A percentile compares a stretch with the other conserved stretches of the same genome.
Evolutionary conservation across 2,888 invertebrate species (phyloP).

Genomic region (Cerastis leucographa): DNA sequence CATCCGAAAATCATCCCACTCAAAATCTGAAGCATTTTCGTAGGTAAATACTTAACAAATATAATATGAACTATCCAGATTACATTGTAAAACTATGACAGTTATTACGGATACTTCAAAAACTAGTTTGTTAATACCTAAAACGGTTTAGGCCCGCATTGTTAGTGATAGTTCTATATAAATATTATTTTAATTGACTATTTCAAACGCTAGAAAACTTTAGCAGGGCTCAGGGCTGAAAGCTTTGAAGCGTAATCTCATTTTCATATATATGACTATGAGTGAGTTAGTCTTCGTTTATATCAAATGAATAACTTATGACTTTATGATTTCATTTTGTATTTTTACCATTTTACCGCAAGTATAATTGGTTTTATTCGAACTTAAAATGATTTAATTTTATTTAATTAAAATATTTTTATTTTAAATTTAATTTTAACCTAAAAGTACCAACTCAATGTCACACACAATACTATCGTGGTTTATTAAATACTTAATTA

Average conservation of each 20-base stretch:
- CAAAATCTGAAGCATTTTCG: conserved; percentile 54
- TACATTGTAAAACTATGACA: conserved; percentile 39
- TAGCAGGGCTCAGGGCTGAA: conserved; percentile 89
- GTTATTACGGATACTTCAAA: conserved; percentile 37
- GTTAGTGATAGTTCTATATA: conserved; percentile 56
- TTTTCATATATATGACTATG: conserved; percentile 74
- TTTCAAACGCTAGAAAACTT: conserved; percentile 86
- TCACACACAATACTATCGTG: conserved; percentile 69
- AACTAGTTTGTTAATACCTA: conserved; percentile 52
- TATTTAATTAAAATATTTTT: not conserved
- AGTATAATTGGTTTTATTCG: not conserved
- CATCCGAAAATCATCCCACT: not conserved
- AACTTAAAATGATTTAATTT: conserved; percentile 16
- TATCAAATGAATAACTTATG: not conserved
- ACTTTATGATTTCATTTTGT: conserved; percentile 6
- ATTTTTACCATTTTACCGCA: not conserved
- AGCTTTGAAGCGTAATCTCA: conserved; percentile 83
- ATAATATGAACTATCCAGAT: conserved; percentile 18
- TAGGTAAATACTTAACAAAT: conserved; percentile 18
- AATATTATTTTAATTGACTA: conserved; percentile 81
- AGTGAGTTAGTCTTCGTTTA: conserved; percentile 43
- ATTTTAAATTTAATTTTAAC: conserved; percentile 20
- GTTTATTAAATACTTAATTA: conserved; percentile 49
- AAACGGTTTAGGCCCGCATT: conserved; percentile 77
- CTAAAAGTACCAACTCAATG: conserved; percentile 63